Evolutionary conservation across 2,113 vertebrate genomes (phyloP).

Genomic region (Diadophis punctatus): DNA sequence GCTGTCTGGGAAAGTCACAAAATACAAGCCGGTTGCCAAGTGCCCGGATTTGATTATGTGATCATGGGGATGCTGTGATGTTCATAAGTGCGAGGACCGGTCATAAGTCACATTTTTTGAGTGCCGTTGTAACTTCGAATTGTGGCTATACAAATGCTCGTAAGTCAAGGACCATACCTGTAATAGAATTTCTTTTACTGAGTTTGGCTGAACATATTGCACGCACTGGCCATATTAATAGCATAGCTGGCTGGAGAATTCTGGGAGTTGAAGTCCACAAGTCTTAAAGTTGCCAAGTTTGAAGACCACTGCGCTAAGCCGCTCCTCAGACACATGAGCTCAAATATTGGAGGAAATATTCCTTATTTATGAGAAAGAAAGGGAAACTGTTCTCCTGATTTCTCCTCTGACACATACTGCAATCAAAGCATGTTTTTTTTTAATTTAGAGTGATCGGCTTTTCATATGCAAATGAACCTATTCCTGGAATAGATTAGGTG

Average conservation of each 20-base stretch:
- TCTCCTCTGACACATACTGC: background rate
- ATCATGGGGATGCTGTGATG: no score
- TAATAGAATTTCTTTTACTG: background rate
- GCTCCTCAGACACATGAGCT: background rate
- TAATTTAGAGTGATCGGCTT: background rate
- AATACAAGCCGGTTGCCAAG: background rate
- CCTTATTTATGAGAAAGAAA: background rate
- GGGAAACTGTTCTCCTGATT: background rate
- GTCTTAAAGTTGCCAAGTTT: no score
- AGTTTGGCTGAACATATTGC: background rate
- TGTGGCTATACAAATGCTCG: background rate
- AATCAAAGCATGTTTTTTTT: background rate
- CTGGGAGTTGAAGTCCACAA: no score
- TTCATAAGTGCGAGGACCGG: no score
- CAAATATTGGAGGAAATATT: background rate
- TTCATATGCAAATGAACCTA: background rate
- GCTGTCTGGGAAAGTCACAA: background rate
- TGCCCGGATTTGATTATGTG: no score
- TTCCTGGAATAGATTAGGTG: background rate
- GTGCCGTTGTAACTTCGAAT: background rate
- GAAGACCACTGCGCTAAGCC: no score
- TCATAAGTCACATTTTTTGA: background rate
- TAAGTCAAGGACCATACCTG: background rate
- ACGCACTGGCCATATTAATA: background rate
- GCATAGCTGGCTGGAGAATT: no score